Conservation (phyloP, 2,888 invertebrate species). For the Drosophila testacea region DNA sequence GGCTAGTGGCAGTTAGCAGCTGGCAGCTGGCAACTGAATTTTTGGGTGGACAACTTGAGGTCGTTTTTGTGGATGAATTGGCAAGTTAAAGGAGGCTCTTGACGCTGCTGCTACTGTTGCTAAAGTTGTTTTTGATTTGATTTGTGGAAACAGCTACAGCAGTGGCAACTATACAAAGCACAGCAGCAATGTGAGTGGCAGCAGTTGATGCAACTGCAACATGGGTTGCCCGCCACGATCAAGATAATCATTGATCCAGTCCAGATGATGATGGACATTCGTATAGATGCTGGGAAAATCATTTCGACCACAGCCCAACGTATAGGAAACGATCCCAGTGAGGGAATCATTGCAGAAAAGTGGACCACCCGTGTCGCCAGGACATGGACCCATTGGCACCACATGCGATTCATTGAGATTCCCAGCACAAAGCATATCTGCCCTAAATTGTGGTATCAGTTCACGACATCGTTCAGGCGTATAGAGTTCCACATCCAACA, state of each 20-base stretch:
- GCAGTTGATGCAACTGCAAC: slow-evolving; percentile 15
- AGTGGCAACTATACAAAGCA: neutral
- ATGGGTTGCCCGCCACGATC: slow-evolving; percentile 25
- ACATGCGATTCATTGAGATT: neutral
- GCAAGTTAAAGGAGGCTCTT: too few species aligned
- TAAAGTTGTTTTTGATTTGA: slow-evolving; percentile 45
- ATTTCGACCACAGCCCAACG: slow-evolving; percentile 46
- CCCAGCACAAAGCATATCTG: slow-evolving; percentile 32
- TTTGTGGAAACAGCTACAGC: slow-evolving; percentile 30
- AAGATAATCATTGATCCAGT: slow-evolving; percentile 39
- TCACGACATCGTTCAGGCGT: neutral
- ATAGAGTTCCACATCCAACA: slow-evolving; percentile 18
- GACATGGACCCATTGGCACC: slow-evolving; percentile 49
- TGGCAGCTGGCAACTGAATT: slow-evolving; percentile 6
- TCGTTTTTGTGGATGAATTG: too few species aligned
- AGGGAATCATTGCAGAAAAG: slow-evolving; percentile 52
- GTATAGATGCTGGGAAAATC: slow-evolving; percentile 49
- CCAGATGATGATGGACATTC: slow-evolving; percentile 42
- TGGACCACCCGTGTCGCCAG: slow-evolving; percentile 64
- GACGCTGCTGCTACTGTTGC: too few species aligned
- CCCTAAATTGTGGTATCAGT: slow-evolving; percentile 5
- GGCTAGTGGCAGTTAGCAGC: slow-evolving; percentile 12
- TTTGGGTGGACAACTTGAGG: slow-evolving; percentile 12
- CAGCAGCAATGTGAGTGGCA: slow-evolving; percentile 10
- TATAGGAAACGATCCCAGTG: slow-evolving; percentile 61